These are phyloP conservation scores for Tachina fera DNA, from an alignment of 2,888 invertebrate genomes.

Conservation along the genomic window DNA sequence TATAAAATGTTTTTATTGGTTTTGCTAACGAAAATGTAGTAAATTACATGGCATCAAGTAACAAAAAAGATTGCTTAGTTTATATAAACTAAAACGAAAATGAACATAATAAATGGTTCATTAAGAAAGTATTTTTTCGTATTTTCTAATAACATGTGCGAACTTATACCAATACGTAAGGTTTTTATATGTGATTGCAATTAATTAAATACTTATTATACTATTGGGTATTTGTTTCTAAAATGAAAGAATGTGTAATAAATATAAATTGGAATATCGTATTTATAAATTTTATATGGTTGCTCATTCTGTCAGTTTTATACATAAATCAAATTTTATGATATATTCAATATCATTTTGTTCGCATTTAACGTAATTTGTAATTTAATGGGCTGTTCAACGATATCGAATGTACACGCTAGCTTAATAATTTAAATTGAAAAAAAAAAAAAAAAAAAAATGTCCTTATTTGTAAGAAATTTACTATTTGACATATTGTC, in stretches of 20 bases:
- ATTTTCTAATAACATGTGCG: background rate
- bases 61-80: slow-evolving; percentile 6
- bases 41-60: slow-evolving; percentile 56
- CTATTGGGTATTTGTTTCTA: background rate
- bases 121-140: background rate
- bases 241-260: background rate
- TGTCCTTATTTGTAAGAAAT: no score
- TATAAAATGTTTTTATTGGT: background rate
- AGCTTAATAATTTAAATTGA: no score
- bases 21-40: slow-evolving; percentile 42
- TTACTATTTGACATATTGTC: no score
- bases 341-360: background rate
- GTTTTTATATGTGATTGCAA: slow-evolving; percentile 45
- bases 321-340: background rate
- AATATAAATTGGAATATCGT: background rate
- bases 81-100: slow-evolving; percentile 18
- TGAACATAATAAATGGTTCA: slow-evolving; percentile 25
- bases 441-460: no score
- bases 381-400: no score
- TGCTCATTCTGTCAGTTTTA: background rate
- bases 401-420: no score
- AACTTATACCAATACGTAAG: slow-evolving; percentile 31
- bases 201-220: slow-evolving; percentile 48
- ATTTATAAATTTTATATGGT: background rate
- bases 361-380: no score